Evolutionary conservation across 2,797 vertebrate species (phyloP), one percentile per base, ranked within the genome.

Genomic region (Enteromius thamalakanensis): DNA sequence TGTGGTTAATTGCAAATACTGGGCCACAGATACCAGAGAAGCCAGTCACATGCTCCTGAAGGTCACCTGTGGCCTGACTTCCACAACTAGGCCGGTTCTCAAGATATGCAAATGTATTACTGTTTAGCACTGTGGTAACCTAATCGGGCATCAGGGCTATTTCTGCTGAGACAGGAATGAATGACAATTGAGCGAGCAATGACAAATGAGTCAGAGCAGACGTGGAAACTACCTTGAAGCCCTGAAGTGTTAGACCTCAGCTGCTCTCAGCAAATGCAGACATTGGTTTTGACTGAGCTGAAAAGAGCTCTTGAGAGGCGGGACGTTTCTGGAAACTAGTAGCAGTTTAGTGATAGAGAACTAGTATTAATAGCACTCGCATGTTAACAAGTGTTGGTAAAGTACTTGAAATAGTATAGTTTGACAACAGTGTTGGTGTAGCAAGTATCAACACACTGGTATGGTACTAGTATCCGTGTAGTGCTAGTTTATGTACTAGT

Each of bases 111-210:
- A 64, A 82, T 32, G 6, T 3, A 26, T 49, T 62, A 42, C 34
- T 45, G 37, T 82, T 47, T 82, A 42, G n/a, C 6, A 6, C 47
- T n/a, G 62, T 37, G 64, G 72, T 68, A 82, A 82, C 71, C 72
- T n/a, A 47, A 82, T 68, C 80, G 17, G 62, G 26, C 60, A 45
- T 55, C 58, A 55, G 45, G 34, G 37, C 64, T 82, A 76, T 82
- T 82, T 82, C 62, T 58, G 64, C 62, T 32, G 64, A 82, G 72
- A 58, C n/a, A 11, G 80, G 71, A 82, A 82, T 15, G 62, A 82
- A 32, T 76, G 81, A 82, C 62, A 82, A 58, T 58, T 17, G 81
- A 76, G 72, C 6, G 72, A 76, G 49, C 81, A 45, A 67, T 55
- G 80, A 82, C 49, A 82, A 76, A 69, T 58, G 72, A 58, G 72